A percentile compares a stretch with the other conserved stretches of the same genome.
Conservation (phyloP, 2,888 invertebrate species). For the Drosophila rellima region DNA sequence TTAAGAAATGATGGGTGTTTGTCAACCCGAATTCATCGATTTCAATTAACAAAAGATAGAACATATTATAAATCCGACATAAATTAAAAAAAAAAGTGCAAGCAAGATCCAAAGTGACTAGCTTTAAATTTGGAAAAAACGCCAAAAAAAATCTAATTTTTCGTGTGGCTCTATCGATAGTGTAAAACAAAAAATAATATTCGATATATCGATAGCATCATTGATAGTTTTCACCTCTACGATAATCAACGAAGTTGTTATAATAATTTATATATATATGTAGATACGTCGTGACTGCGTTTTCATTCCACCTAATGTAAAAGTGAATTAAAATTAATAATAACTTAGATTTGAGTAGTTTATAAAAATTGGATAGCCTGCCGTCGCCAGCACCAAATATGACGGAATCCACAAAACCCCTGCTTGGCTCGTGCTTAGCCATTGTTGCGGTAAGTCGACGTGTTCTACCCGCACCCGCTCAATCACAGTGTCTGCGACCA, state of each 20-base stretch:
- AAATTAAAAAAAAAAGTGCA: too few relatives aligned
- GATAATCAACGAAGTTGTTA: slow-evolving; percentile 61
- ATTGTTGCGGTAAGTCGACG: slow-evolving; percentile 76
- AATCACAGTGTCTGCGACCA: slow-evolving; percentile 11
- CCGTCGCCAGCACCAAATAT: slow-evolving; percentile 47
- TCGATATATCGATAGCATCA: not conserved
- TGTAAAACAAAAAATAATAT: not conserved
- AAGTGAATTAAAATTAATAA: slow-evolving; percentile 53
- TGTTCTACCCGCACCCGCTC: slow-evolving; percentile 58
- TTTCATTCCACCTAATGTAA: slow-evolving; percentile 66
- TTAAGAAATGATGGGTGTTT: too few relatives aligned
- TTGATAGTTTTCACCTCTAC: slow-evolving; percentile 6
- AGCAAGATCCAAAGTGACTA: too few relatives aligned
- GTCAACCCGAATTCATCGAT: too few relatives aligned
- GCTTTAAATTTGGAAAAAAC: not conserved
- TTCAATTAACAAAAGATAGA: too few relatives aligned
- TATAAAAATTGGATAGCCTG: slow-evolving; percentile 46
- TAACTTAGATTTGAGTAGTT: slow-evolving; percentile 47
- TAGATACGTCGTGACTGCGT: slow-evolving; percentile 63
- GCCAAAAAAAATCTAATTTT: not conserved
- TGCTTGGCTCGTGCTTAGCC: slow-evolving; percentile 65
- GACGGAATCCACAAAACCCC: slow-evolving; percentile 58
- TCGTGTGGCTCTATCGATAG: not conserved
- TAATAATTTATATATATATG: slow-evolving; percentile 58
- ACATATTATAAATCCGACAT: too few relatives aligned